Conservation (phyloP, 2,113 vertebrate genomes). For the Alligator sinensis region DNA sequence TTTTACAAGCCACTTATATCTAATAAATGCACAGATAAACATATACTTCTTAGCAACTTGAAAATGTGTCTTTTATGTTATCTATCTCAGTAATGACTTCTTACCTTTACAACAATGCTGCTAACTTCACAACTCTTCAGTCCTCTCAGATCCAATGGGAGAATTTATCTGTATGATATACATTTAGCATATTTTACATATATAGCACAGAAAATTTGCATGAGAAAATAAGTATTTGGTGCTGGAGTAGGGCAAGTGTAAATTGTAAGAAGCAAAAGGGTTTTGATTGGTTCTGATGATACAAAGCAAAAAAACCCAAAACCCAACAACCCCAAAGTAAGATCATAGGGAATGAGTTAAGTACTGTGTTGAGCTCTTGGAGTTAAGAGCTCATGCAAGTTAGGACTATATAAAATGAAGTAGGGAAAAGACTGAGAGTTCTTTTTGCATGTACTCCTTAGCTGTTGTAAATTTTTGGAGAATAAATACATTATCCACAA, state of each 20-base stretch:
- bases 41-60: background rate
- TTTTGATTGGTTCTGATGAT: background rate
- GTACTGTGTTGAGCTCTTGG: background rate
- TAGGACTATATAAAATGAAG: background rate
- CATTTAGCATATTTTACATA: background rate
- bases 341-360: background rate
- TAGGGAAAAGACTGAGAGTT: background rate
- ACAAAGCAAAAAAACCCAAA: background rate
- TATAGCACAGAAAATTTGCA: background rate
- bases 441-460: background rate
- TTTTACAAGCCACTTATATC: background rate
- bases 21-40: background rate
- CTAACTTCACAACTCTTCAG: background rate
- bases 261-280: background rate
- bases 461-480: background rate
- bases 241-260: background rate
- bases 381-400: background rate
- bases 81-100: background rate
- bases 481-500: background rate
- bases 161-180: background rate
- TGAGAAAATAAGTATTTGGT: background rate
- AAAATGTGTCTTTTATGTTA: background rate
- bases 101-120: background rate
- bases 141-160: background rate
- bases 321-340: background rate